A percentile compares a stretch with the other conserved stretches of the same genome.
These are phyloP conservation scores for Drosophila austrosaltans DNA, from an alignment of 2,888 invertebrate genomes.

Conservation along the genomic window DNA sequence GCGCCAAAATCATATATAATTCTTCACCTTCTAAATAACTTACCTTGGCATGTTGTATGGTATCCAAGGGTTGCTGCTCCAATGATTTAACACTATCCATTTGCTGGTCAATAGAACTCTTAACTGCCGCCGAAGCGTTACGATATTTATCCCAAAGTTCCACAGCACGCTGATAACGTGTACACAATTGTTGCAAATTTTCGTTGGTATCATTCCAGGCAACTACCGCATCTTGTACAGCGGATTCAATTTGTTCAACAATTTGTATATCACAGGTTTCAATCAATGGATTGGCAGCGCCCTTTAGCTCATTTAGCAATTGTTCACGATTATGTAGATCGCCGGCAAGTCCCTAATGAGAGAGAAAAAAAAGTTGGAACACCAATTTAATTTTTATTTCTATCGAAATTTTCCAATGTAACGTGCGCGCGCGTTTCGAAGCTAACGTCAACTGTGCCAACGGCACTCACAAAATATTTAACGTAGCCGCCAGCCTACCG, in stretches of 20 bases:
- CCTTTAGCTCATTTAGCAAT: conserved; percentile 88
- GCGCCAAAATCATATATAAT: conserved; percentile 53
- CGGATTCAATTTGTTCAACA: conserved; percentile 89
- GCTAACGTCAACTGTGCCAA: conserved; percentile 58
- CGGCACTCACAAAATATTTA: conserved; percentile 20
- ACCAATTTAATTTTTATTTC: conserved; percentile 11
- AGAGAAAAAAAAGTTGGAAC: background rate
- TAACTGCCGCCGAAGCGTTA: conserved; percentile 90
- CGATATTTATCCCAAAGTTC: conserved; percentile 92
- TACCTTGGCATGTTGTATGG: conserved; percentile 89
- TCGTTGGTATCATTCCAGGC: conserved; percentile 92
- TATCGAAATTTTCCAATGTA: conserved; percentile 3
- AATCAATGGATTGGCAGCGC: conserved; percentile 89
- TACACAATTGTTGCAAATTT: conserved; percentile 90
- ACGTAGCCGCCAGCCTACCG: conserved; percentile 23
- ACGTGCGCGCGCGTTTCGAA: conserved; percentile 61
- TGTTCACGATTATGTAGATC: conserved; percentile 90
- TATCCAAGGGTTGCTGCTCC: conserved; percentile 87
- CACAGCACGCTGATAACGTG: conserved; percentile 91
- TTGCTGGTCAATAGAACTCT: conserved; percentile 90
- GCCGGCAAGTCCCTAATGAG: conserved; percentile 89
- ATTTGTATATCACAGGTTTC: conserved; percentile 89
- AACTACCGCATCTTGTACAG: conserved; percentile 90
- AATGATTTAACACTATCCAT: conserved; percentile 89
- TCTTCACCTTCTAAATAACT: conserved; percentile 64